Conservation (phyloP, 2,888 invertebrate species). For the Pharmacophagus antenor region DNA sequence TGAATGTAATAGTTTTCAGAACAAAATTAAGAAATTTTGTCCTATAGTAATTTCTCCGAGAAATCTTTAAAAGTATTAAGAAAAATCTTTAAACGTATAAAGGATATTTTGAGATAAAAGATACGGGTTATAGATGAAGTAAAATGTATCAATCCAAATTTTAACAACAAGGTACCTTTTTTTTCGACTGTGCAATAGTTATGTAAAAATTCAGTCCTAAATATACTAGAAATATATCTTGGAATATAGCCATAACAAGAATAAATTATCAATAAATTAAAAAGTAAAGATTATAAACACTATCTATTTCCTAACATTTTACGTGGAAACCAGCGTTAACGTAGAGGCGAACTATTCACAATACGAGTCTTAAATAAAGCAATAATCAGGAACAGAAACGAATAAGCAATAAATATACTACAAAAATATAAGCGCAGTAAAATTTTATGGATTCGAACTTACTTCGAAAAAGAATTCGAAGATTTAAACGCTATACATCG, state of each 20-base stretch:
- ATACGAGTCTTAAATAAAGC: neutral
- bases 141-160: neutral
- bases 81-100: too few species aligned
- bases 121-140: neutral
- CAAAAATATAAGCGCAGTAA: neutral
- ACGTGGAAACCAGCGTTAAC: neutral
- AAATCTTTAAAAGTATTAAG: too few species aligned
- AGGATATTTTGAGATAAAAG: neutral
- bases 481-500: neutral
- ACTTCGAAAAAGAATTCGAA: neutral
- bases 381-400: conserved; percentile 5
- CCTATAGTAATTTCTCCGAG: too few species aligned
- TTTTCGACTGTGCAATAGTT: conserved; percentile 3
- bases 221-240: conserved; percentile 1
- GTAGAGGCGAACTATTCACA: neutral
- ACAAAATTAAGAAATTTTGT: too few species aligned
- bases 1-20: too few species aligned
- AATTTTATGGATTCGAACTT: conserved; percentile 1
- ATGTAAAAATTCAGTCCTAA: neutral
- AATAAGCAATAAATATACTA: conserved; percentile 5
- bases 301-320: neutral
- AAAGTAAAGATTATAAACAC: neutral
- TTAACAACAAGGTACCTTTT: conserved; percentile 10
- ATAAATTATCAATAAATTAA: neutral
- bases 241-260: conserved; percentile 1